phyloP scores from a whole-genome alignment of 2,888 invertebrate genomes.

The Apotomis capreana region DNA sequence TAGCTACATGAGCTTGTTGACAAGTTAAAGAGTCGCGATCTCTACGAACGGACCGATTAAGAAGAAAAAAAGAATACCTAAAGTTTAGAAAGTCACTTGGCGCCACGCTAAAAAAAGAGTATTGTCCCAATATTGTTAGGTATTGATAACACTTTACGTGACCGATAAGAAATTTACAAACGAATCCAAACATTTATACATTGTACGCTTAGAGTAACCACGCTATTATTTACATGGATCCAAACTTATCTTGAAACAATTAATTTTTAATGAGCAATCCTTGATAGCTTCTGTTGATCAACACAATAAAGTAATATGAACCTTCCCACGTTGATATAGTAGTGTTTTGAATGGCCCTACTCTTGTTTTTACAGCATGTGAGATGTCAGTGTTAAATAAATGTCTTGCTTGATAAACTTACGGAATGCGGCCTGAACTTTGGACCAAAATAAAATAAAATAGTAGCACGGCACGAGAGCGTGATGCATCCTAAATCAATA shows the following conservation, averaged over 20 bases:
- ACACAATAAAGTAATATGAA: not conserved
- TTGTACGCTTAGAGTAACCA: constrained; percentile 3
- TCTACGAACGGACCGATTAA: too few relatives aligned
- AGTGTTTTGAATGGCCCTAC: not conserved
- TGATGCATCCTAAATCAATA: constrained; percentile 15
- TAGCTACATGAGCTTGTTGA: too few relatives aligned
- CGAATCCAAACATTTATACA: not conserved
- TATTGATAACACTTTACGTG: constrained; percentile 19
- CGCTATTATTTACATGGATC: constrained; percentile 19
- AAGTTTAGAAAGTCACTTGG: not conserved
- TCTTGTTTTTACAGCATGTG: constrained; percentile 13
- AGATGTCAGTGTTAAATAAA: constrained; percentile 13
- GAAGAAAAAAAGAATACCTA: not conserved
- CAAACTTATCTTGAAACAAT: constrained; percentile 40
- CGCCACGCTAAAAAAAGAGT: not conserved
- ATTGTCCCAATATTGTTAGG: not conserved
- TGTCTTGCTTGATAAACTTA: constrained; percentile 21
- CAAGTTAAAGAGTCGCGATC: too few relatives aligned
- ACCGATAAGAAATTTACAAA: constrained; percentile 20
- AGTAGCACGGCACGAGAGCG: not conserved
- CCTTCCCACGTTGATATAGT: constrained; percentile 5
- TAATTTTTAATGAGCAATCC: constrained; percentile 43
- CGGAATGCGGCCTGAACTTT: constrained; percentile 25
- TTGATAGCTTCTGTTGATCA: not conserved
- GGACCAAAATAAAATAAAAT: constrained; percentile 30